phyloP scores from a whole-genome alignment of 2,888 invertebrate species.

The Aromia moschata region DNA sequence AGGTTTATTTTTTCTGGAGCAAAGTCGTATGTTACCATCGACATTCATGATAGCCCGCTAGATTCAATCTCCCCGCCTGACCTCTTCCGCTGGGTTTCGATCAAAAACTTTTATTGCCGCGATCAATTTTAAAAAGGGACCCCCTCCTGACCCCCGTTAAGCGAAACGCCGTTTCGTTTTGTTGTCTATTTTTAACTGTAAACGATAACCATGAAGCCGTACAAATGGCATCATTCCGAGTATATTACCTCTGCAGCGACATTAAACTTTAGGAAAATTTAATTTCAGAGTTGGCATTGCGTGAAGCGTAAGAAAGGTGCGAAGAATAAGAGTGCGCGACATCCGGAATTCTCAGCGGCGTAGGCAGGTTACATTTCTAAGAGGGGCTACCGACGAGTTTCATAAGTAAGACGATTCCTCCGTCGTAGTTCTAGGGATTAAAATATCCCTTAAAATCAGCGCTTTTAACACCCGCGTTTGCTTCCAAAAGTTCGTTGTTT shows the following conservation, averaged over 20 bases:
- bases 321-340: not conserved
- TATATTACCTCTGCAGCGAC: not conserved
- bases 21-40: conserved; percentile 26
- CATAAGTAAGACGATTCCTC: too few relatives aligned
- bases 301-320: not conserved
- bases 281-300: not conserved
- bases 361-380: too few relatives aligned
- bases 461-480: too few relatives aligned
- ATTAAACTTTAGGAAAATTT: not conserved
- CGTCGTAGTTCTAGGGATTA: too few relatives aligned
- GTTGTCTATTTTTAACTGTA: too few relatives aligned
- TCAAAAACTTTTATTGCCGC: conserved; percentile 33
- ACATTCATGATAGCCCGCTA: conserved; percentile 21
- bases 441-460: too few relatives aligned
- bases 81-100: conserved; percentile 27
- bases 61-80: conserved; percentile 24
- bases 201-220: too few relatives aligned
- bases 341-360: too few relatives aligned
- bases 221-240: not conserved
- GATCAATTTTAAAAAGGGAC: conserved; percentile 27
- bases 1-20: conserved; percentile 26
- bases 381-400: too few relatives aligned
- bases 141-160: not conserved
- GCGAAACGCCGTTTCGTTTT: too few relatives aligned
- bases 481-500: too few relatives aligned